Evolutionary conservation across 2,113 vertebrate genomes (phyloP), one percentile per base, ranked within the genome.

Genomic region (Pseudolaguvia tuberculata): DNA sequence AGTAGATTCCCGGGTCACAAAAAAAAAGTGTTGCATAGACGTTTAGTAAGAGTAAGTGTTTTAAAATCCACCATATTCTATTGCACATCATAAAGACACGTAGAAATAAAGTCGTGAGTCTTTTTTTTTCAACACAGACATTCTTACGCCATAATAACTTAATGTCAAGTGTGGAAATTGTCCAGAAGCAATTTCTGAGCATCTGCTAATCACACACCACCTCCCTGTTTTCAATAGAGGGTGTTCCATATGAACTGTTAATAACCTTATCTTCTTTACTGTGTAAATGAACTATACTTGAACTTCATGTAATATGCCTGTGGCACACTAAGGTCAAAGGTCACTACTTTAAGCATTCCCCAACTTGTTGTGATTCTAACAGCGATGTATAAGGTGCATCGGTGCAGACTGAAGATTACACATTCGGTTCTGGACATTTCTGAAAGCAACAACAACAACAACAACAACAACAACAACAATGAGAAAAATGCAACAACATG

Each of bases 281-380:
- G 68, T 75, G 55, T 61, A 50, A 11, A 48, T 81, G 79, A 84
- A 81, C 78, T 87, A 84, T 81, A 84, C 87, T 88, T 89, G 87
- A 89, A 89, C 89, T 88, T 89, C 81, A 79, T 65, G 82, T 84
- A 83, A 78, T 63, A 69, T 70, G 57, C n/a, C 50, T 66, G 42
- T 61, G 50, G 25, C 42, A 48, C 23, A 59, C 42, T 55, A 21
- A 53, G 77, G 59, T 29, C 58, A 65, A 58, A 71, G 65, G 75
- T 52, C 75, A 72, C 61, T 27, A 59, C 70, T 69, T 61, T 11
- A 79, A 83, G 67, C 48, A 81, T 79, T 81, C 81, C 50, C 74
- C 66, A 76, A 70, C 42, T 77, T 59, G 58, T 77, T 63, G 45
- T n/a, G 67, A 72, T 57, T 76, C 59, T 67, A 52, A 35, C 20